Evolutionary conservation across 2,888 invertebrate genomes (phyloP).

Genomic region (Caenorhabditis sp.): DNA sequence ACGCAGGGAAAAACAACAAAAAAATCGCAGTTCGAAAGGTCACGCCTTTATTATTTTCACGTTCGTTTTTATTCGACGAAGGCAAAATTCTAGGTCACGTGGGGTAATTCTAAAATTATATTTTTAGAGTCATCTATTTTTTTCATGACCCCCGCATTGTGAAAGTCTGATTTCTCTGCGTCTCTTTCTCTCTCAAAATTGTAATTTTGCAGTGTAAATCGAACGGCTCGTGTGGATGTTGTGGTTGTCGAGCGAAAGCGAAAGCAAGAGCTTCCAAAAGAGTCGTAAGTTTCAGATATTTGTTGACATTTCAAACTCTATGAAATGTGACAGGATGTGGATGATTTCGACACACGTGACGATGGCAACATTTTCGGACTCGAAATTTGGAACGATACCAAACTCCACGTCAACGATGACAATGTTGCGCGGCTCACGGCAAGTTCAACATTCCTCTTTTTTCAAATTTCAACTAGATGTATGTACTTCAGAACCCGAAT

Average conservation of each 20-base stretch:
- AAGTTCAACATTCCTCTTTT: background rate
- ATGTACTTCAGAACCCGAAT: slow-evolving; percentile 45
- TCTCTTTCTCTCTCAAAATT: no score
- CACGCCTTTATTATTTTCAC: no score
- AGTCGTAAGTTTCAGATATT: slow-evolving; percentile 4
- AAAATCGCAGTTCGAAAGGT: no score
- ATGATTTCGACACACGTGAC: slow-evolving; percentile 29
- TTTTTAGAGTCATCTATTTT: no score
- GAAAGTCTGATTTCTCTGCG: no score
- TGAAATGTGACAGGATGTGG: slow-evolving; percentile 3
- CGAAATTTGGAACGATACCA: slow-evolving; percentile 48
- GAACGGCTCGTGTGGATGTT: slow-evolving; percentile 49
- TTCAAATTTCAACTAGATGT: background rate
- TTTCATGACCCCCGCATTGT: no score
- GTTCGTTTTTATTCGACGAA: no score
- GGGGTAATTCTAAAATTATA: no score
- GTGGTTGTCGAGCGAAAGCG: slow-evolving; percentile 46
- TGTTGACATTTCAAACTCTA: background rate
- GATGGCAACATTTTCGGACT: slow-evolving; percentile 52
- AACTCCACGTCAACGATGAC: slow-evolving; percentile 19
- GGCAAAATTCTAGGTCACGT: no score
- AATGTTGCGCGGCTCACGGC: slow-evolving; percentile 32
- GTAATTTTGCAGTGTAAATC: slow-evolving; percentile 44
- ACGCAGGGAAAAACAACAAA: no score
- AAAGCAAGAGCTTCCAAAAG: slow-evolving; percentile 40